phyloP scores from a whole-genome alignment of 2,888 invertebrate species.

The Mactromeris polynyma region DNA sequence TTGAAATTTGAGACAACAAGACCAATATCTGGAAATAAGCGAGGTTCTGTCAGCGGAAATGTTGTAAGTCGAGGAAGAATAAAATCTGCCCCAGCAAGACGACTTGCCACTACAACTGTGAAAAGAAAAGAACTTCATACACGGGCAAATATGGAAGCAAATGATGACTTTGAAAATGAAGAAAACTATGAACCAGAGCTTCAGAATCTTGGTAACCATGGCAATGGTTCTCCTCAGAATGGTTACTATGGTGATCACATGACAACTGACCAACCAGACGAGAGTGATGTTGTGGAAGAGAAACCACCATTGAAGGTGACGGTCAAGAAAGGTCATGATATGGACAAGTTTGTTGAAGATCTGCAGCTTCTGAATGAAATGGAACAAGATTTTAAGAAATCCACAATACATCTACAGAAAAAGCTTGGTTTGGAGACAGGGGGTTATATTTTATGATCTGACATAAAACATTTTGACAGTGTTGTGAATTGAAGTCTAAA shows the following conservation, averaged over 20 bases:
- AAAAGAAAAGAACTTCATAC: slow-evolving; percentile 62
- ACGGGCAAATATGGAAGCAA: slow-evolving; percentile 20
- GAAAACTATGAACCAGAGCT: slow-evolving; percentile 22
- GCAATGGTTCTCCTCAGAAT: slow-evolving; percentile 38
- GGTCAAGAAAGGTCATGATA: slow-evolving; percentile 73
- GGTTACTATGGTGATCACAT: slow-evolving; percentile 26
- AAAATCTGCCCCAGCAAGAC: slow-evolving; percentile 60
- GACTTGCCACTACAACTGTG: slow-evolving; percentile 50
- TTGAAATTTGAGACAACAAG: slow-evolving; percentile 81
- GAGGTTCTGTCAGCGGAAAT: slow-evolving; percentile 31
- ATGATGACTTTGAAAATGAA: slow-evolving; percentile 20
- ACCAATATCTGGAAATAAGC: slow-evolving; percentile 72
- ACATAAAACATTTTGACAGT: background rate
- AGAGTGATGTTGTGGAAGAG: slow-evolving; percentile 46
- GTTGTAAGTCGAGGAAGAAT: slow-evolving; percentile 21
- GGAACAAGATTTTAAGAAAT: slow-evolving; percentile 80
- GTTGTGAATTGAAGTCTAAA: too few species aligned
- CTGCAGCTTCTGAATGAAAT: slow-evolving; percentile 76
- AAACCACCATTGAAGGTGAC: slow-evolving; percentile 72
- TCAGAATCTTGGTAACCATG: slow-evolving; percentile 27
- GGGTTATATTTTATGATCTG: slow-evolving; percentile 72
- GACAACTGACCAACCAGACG: slow-evolving; percentile 28
- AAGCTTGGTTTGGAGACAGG: slow-evolving; percentile 77
- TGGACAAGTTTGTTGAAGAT: slow-evolving; percentile 80
- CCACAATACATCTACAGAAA: slow-evolving; percentile 78